These are phyloP conservation scores for Rhagologus leucostigma DNA, from an alignment of 2,113 vertebrate species.

Conservation along the genomic window DNA sequence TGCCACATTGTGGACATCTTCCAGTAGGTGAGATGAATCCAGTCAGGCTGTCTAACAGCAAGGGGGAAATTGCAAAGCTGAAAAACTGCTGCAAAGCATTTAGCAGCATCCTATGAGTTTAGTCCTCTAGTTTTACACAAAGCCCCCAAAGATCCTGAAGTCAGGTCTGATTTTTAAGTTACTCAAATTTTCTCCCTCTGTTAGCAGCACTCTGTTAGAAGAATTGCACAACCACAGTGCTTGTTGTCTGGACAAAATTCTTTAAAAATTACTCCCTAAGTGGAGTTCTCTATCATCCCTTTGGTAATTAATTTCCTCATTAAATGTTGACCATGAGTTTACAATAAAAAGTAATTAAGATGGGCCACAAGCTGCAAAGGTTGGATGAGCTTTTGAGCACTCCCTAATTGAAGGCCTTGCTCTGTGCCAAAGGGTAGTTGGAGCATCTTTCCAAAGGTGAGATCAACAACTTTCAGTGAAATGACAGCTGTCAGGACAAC, in stretches of 20 bases:
- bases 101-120: not conserved
- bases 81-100: not conserved
- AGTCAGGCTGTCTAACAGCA: not conserved
- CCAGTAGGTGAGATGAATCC: not conserved
- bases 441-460: not conserved
- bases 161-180: slow-evolving; percentile 5
- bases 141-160: not conserved
- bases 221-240: not conserved
- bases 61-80: not conserved
- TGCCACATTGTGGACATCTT: not conserved
- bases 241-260: not conserved
- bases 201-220: not conserved
- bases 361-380: not conserved
- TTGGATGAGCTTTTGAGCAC: not conserved
- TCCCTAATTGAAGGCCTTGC: not conserved
- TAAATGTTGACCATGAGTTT: slow-evolving; percentile 14
- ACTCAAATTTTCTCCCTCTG: slow-evolving; percentile 1
- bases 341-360: slow-evolving; percentile 9
- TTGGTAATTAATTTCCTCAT: slow-evolving; percentile 36
- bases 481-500: not conserved
- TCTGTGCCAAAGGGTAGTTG: not conserved
- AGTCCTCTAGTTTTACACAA: not conserved
- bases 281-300: not conserved
- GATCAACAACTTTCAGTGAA: not conserved
- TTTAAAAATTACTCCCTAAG: not conserved